These are phyloP conservation scores for Acanthiza pusilla DNA, from an alignment of 2,797 vertebrate genomes.

Conservation along the genomic window DNA sequence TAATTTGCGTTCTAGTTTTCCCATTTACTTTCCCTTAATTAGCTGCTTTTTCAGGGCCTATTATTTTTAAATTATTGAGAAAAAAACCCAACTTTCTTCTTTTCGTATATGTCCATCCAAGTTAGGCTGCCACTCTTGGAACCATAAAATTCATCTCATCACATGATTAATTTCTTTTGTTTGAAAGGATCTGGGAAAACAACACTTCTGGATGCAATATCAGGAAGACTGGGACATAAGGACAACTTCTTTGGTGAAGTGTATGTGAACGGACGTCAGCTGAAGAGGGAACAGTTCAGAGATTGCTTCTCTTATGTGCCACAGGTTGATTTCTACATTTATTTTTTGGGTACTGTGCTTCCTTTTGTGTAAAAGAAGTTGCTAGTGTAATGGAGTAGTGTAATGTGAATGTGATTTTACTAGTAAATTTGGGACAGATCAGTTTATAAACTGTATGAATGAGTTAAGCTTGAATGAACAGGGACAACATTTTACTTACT, in stretches of 20 bases:
- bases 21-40: background rate
- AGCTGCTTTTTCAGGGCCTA: background rate
- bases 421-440: background rate
- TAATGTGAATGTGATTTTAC: background rate
- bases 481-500: background rate
- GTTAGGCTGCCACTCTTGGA: background rate
- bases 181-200: conserved; percentile 92
- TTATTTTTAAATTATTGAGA: background rate
- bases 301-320: conserved; percentile 95
- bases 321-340: conserved; percentile 77
- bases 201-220: conserved; percentile 88
- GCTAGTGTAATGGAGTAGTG: background rate
- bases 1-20: background rate
- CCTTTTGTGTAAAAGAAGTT: background rate
- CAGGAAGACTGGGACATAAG: conserved; percentile 82
- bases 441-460: background rate
- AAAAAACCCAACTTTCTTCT: background rate
- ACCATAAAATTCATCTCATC: background rate
- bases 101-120: background rate
- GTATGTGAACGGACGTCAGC: conserved; percentile 82
- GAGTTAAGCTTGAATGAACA: background rate
- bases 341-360: background rate
- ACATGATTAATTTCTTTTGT: background rate
- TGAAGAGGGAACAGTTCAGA: conserved; percentile 86
- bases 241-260: conserved; percentile 83